A percentile compares a stretch with the other conserved stretches of the same genome.
Conservation (phyloP, 2,888 invertebrate genomes). For the Alcis repandata region DNA sequence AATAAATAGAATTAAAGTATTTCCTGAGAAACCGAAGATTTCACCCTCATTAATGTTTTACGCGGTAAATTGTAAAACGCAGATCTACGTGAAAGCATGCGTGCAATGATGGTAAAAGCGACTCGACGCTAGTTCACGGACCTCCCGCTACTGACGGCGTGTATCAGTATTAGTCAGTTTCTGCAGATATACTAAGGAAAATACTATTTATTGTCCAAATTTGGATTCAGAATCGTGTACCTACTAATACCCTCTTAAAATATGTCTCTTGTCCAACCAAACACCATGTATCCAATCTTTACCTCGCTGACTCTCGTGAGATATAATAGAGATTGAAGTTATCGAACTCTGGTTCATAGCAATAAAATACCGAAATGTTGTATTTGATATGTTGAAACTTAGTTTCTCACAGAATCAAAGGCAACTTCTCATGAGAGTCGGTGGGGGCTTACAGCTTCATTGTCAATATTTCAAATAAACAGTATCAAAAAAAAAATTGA, state of each 20-base stretch:
- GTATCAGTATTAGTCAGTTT: too few species aligned
- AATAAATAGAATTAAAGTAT: too few species aligned
- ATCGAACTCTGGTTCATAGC: neutral
- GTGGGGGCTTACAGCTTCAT: conserved; percentile 8
- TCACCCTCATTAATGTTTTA: too few species aligned
- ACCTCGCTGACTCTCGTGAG: conserved; percentile 1
- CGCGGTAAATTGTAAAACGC: too few species aligned
- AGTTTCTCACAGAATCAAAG: too few species aligned
- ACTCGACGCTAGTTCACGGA: too few species aligned
- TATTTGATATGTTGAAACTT: neutral
- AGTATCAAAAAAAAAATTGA: neutral
- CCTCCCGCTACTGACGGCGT: too few species aligned
- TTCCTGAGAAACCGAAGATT: too few species aligned
- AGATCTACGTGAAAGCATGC: too few species aligned
- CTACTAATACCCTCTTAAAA: neutral
- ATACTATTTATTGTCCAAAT: too few species aligned
- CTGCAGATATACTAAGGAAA: too few species aligned
- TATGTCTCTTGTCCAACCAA: neutral
- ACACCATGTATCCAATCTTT: neutral
- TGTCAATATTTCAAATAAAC: conserved; percentile 23
- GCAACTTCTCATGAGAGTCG: neutral
- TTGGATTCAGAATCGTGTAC: neutral
- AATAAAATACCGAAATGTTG: neutral
- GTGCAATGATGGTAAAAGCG: too few species aligned
- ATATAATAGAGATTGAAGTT: neutral